Conservation (phyloP, 2,113 vertebrate species). For the Neogobius melanostomus region DNA sequence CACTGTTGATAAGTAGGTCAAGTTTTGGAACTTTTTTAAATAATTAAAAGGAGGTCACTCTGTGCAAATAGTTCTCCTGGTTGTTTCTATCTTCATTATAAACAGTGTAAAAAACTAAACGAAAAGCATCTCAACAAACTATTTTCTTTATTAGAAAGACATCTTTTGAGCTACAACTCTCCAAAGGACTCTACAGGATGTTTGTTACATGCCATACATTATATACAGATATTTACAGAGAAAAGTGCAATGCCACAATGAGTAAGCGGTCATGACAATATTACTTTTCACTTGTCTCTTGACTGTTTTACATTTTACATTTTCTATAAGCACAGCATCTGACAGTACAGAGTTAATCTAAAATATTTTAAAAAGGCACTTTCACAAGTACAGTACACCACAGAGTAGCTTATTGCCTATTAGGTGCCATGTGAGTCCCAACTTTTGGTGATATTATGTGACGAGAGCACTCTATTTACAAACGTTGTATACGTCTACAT, state of each 20-base stretch:
- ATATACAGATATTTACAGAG: slow-evolving; percentile 97
- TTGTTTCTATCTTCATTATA: neutral
- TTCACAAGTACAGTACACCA: slow-evolving; percentile 91
- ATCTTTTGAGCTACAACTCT: slow-evolving; percentile 79
- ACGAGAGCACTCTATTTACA: slow-evolving; percentile 53
- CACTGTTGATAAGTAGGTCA: too few relatives aligned
- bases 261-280: slow-evolving; percentile 77
- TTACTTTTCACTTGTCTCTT: slow-evolving; percentile 54
- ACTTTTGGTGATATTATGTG: slow-evolving; percentile 73
- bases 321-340: slow-evolving; percentile 59
- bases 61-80: too few relatives aligned
- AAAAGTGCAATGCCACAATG: slow-evolving; percentile 94
- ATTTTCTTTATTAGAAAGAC: slow-evolving; percentile 98
- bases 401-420: slow-evolving; percentile 81
- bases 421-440: slow-evolving; percentile 78
- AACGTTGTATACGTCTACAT: slow-evolving; percentile 37
- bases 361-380: slow-evolving; percentile 95
- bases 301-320: slow-evolving; percentile 33
- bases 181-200: slow-evolving; percentile 85
- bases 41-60: neutral
- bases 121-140: slow-evolving; percentile 76
- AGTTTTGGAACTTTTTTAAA: neutral
- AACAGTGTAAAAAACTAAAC: slow-evolving; percentile 6
- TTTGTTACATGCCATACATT: slow-evolving; percentile 82
- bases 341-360: slow-evolving; percentile 85